A percentile compares a stretch with the other conserved stretches of the same genome.
Evolutionary conservation across 1,140 invertebrate genomes (phyloP).

Genomic region (Platorchestia sp.): DNA sequence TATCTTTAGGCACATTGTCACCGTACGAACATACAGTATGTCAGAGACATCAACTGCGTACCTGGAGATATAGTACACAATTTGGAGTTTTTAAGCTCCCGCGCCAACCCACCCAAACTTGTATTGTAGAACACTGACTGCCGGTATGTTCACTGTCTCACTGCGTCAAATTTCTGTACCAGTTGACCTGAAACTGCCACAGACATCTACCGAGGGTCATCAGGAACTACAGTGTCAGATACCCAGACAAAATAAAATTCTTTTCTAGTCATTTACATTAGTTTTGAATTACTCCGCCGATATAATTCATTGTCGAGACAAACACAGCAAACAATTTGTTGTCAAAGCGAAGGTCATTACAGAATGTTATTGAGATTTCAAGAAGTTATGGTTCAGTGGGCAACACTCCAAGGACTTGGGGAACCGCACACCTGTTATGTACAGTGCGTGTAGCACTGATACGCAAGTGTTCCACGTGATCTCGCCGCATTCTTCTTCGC

Average conservation of each 20-base stretch:
- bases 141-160: neutral
- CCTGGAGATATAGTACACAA: neutral
- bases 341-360: neutral
- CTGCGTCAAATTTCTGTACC: neutral
- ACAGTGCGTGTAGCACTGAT: neutral
- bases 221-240: neutral
- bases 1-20: neutral
- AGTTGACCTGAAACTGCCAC: neutral
- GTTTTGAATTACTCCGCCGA: neutral
- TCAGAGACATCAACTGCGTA: neutral
- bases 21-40: neutral
- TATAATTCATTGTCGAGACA: neutral
- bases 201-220: neutral
- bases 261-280: neutral
- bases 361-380: neutral
- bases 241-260: neutral
- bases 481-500: neutral
- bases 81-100: neutral
- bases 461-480: constrained; percentile 6
- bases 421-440: neutral
- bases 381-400: neutral
- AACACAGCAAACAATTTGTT: neutral
- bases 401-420: neutral
- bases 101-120: neutral
- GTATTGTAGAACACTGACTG: neutral